A percentile compares a stretch with the other conserved stretches of the same genome.
Conservation (phyloP, 1,140 invertebrate species). For the Bombus impatiens region DNA sequence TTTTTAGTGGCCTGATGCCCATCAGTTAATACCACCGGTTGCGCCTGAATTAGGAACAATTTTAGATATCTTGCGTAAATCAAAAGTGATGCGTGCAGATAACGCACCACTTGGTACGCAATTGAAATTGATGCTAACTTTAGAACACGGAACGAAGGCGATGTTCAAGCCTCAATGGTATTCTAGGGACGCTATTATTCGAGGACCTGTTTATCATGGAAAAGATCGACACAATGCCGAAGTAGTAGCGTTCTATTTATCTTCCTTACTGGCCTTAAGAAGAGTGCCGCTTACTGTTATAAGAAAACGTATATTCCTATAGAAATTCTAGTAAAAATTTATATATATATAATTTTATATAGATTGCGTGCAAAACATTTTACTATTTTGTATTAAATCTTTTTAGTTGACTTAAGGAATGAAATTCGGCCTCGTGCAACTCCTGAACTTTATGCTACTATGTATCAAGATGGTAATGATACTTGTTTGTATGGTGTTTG, state of each 20-base stretch:
- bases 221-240: conserved; percentile 97
- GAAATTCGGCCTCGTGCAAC: conserved; percentile 90
- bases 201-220: conserved; percentile 92
- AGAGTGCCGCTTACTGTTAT: conserved; percentile 91
- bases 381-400: conserved; percentile 24
- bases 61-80: conserved; percentile 86
- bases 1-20: conserved; percentile 87
- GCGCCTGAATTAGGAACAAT: conserved; percentile 87
- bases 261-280: conserved; percentile 89
- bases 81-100: conserved; percentile 89
- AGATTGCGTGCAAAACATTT: background rate
- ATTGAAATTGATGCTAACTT: conserved; percentile 91
- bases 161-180: conserved; percentile 97
- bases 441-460: conserved; percentile 85
- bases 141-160: conserved; percentile 90
- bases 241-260: conserved; percentile 96
- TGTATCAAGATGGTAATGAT: conserved; percentile 80
- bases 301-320: conserved; percentile 81
- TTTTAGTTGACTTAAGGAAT: conserved; percentile 86
- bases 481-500: conserved; percentile 95
- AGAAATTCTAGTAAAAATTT: background rate
- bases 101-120: conserved; percentile 93
- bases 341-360: background rate
- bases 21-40: conserved; percentile 86
- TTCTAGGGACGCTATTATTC: conserved; percentile 87